Evolutionary conservation across 2,888 invertebrate genomes (phyloP).

Genomic region (Synergus japonicus): DNA sequence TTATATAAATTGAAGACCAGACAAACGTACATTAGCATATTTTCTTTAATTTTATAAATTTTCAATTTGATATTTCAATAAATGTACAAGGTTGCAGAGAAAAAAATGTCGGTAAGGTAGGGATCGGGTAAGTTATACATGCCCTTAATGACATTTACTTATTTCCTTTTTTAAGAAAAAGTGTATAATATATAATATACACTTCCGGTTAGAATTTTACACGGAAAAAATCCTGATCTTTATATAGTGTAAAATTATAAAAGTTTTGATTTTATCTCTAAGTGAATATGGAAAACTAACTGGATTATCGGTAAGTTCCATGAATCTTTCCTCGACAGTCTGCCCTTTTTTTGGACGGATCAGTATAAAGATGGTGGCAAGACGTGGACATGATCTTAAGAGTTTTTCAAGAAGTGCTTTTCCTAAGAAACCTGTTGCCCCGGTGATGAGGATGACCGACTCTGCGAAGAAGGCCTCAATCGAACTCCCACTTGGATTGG

Average conservation of each 20-base stretch:
- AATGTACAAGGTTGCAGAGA: too few relatives aligned
- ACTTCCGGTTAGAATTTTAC: too few relatives aligned
- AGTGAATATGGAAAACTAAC: slow-evolving; percentile 74
- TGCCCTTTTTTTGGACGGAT: slow-evolving; percentile 88
- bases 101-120: too few relatives aligned
- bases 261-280: neutral
- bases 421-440: slow-evolving; percentile 93
- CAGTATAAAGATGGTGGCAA: slow-evolving; percentile 88
- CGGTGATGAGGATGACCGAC: slow-evolving; percentile 80
- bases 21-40: too few relatives aligned
- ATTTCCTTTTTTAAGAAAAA: too few relatives aligned
- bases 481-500: slow-evolving; percentile 62
- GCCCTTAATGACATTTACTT: too few relatives aligned
- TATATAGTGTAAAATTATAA: neutral
- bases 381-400: slow-evolving; percentile 88
- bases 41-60: too few relatives aligned
- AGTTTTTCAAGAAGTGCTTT: slow-evolving; percentile 96
- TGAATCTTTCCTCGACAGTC: slow-evolving; percentile 84
- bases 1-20: too few relatives aligned
- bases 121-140: too few relatives aligned
- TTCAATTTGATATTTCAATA: too few relatives aligned
- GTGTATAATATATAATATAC: too few relatives aligned
- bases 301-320: slow-evolving; percentile 86
- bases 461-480: slow-evolving; percentile 79
- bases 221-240: too few relatives aligned